Base-by-base conservation (phyloP, 2,888 invertebrate genomes). In the Congeria kusceri region DNA sequence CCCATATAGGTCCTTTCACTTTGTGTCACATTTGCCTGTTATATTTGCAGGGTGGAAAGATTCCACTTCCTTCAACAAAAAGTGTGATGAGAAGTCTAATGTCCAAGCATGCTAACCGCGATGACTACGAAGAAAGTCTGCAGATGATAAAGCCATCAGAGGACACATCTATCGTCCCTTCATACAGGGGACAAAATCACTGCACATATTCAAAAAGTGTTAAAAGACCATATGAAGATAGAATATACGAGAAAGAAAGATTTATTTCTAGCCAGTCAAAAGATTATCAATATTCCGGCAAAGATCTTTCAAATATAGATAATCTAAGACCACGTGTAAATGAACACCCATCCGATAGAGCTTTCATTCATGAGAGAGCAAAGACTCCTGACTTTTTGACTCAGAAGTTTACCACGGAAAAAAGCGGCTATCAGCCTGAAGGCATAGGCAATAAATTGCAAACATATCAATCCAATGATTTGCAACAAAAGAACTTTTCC, bases 41-140 rank as follows among this genome's bases (percentile, higher is more conserved):
- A 47, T 59, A 20, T 18, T 57, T 71, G 18, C 56, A 83, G 83
- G 83, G 83, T 25, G 71, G 57, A 7, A 80, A 80, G 39, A 67
- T 83, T 29, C 83, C 83, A n/a, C 77, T 83, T 13, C 83, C 83
- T 1, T 83, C 83, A 20, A 83, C 83, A 20, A 69, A 76, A 47
- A 66, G 73, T 74, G 70, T 79, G 13, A 56, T 77, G 57, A 76
- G 73, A 32, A 29, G 53, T 57, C 25, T 77, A 23, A 32, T 72
- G 39, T 46, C 62, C 13, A 67, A 61, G 59, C 47, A 63, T 20
- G 64, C 29, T 28, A 18, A 28, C 9, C 27, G 29, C 18, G 61
- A 71, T 15, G 75, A 80, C 23, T 68, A 56, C 44, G 64, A 75
- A 23, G 68, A 71, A 44, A 46, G 53, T 53, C 53, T 53, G 20